Percentiles rank a stretch among this genome's conserved stretches.
Conservation (phyloP, 37 sponge, comb jelly and placozoan genomes). For the Beroe ovata region DNA sequence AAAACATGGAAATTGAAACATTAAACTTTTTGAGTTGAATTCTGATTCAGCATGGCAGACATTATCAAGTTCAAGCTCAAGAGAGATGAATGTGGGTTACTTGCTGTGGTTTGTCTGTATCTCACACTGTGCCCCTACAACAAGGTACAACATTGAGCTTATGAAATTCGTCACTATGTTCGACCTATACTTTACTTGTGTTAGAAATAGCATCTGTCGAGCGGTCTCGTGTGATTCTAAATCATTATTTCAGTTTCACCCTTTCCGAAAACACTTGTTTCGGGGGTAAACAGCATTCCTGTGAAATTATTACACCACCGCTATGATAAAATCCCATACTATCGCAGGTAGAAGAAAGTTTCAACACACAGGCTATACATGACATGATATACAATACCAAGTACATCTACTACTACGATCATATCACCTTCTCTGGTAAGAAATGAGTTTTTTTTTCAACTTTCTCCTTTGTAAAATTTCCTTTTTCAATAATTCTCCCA, state of each 20-base stretch:
- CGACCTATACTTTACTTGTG: too few species aligned
- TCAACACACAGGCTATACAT: conserved; percentile 95
- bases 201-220: too few species aligned
- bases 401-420: conserved; percentile 76
- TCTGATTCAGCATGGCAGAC: conserved; percentile 9
- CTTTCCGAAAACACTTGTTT: neutral
- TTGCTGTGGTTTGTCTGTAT: conserved; percentile 12
- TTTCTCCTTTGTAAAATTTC: conserved; percentile 54
- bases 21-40: too few species aligned
- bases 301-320: too few species aligned
- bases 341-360: conserved; percentile 94
- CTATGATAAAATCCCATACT: neutral
- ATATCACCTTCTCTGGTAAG: conserved; percentile 42
- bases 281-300: neutral
- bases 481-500: neutral
- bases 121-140: conserved; percentile 20
- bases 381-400: conserved; percentile 87
- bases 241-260: neutral
- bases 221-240: neutral
- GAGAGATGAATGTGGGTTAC: conserved; percentile 13
- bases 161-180: too few species aligned
- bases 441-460: conserved; percentile 85
- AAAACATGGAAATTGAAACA: too few species aligned
- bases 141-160: too few species aligned
- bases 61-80: conserved; percentile 45